Evolutionary conservation across 1,140 invertebrate species (phyloP).

Genomic region (Drosophila sproati): DNA sequence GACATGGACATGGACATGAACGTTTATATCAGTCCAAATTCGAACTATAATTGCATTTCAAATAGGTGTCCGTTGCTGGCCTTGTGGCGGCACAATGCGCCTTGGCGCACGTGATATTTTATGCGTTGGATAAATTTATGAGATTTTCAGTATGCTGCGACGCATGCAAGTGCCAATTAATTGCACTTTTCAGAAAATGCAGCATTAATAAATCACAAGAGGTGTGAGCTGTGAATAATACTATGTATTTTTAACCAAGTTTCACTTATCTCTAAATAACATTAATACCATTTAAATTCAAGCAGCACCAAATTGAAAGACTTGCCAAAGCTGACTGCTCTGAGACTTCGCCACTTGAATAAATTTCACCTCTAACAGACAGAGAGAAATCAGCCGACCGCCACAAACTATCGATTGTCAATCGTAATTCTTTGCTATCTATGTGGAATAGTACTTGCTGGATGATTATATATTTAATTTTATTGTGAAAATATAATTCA

Average conservation of each 20-base stretch:
- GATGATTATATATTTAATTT: no score
- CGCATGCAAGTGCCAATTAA: constrained; percentile 20
- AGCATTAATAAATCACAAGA: constrained; percentile 4
- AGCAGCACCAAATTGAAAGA: not conserved
- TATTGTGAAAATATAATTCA: not conserved
- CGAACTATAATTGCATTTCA: constrained; percentile 49
- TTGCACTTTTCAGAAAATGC: constrained; percentile 25
- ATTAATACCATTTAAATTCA: constrained; percentile 7
- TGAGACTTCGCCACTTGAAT: not conserved
- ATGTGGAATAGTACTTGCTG: no score
- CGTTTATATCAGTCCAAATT: constrained; percentile 27
- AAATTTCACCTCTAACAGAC: not conserved
- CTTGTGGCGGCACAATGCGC: constrained; percentile 36
- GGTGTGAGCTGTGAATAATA: not conserved
- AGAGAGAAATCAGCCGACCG: not conserved
- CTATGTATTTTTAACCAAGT: not conserved
- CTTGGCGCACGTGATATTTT: constrained; percentile 43
- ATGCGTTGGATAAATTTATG: constrained; percentile 34
- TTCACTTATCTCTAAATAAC: not conserved
- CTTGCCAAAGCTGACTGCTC: constrained; percentile 10
- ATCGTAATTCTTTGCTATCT: not conserved
- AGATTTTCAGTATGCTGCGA: not conserved
- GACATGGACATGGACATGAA: constrained; percentile 17
- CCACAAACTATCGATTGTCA: constrained; percentile 3
- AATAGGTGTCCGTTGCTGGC: constrained; percentile 32